Conservation (phyloP, 1,140 invertebrate genomes). For the Physella acuta region DNA sequence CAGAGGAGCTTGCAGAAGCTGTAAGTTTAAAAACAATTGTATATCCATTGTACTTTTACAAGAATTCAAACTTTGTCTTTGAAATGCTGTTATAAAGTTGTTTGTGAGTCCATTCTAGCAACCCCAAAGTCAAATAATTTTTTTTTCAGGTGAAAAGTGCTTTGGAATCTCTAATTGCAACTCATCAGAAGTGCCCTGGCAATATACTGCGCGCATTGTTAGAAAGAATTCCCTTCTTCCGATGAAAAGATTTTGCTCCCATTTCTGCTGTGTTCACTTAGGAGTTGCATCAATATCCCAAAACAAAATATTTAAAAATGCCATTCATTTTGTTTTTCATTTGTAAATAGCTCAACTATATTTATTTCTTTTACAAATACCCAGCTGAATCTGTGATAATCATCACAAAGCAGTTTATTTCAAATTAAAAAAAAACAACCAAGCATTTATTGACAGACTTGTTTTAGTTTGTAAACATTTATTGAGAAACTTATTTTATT, state of each 20-base stretch:
- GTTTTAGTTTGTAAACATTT: no score
- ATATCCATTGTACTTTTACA: neutral
- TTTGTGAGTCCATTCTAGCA: neutral
- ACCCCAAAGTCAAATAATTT: neutral
- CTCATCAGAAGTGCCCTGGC: constrained; percentile 68
- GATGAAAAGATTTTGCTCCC: constrained; percentile 6
- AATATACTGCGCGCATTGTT: constrained; percentile 78
- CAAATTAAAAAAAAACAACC: no score
- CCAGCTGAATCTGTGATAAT: no score
- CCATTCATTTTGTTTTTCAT: no score
- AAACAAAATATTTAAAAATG: no score
- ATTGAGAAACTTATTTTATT: no score
- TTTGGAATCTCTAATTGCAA: constrained; percentile 39
- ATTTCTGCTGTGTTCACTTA: no score
- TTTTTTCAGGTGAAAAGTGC: constrained; percentile 18
- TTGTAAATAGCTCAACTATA: no score
- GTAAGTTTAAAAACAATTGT: constrained; percentile 23
- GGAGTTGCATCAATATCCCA: no score
- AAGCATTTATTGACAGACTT: no score
- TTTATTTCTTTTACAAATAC: no score
- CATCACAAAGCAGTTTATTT: no score
- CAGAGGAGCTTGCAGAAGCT: constrained; percentile 76
- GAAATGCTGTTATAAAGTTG: neutral
- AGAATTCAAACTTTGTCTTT: neutral
- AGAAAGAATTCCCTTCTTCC: constrained; percentile 63